Conservation (phyloP, 92 coral and sea anemone species). For the Plumapathes pennacea region DNA sequence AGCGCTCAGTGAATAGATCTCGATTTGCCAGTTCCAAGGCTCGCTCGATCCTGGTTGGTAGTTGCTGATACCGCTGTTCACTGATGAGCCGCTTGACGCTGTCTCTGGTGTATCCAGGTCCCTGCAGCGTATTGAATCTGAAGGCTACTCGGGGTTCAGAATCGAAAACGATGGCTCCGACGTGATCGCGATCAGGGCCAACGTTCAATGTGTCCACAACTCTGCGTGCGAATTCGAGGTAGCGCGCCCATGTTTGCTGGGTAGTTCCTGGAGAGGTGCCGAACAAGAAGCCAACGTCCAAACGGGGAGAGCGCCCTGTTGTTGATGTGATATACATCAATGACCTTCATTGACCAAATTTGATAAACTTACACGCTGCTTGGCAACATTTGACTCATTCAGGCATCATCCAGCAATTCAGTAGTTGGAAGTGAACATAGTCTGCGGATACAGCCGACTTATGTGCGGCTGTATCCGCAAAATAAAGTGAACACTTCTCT, state of each 20-base stretch:
- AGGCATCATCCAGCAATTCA: no score
- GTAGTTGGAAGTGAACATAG: no score
- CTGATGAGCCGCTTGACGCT: conserved; percentile 60
- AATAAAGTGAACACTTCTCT: no score
- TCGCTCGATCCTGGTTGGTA: conserved; percentile 39
- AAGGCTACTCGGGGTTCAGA: conserved; percentile 45
- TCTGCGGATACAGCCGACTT: no score
- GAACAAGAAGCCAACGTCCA: conserved; percentile 62
- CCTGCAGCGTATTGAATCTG: conserved; percentile 47
- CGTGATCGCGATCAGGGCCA: conserved; percentile 52
- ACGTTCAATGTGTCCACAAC: conserved; percentile 55
- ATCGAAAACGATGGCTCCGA: conserved; percentile 59
- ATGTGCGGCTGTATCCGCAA: no score
- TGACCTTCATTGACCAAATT: no score
- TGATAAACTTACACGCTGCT: no score
- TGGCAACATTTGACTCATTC: no score
- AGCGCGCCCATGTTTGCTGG: conserved; percentile 52
- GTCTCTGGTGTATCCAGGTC: conserved; percentile 41
- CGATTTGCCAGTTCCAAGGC: conserved; percentile 45
- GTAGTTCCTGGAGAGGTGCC: conserved; percentile 54
- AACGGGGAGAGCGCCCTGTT: conserved; percentile 43
- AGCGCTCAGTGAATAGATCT: conserved; percentile 34
- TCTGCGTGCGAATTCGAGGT: conserved; percentile 50
- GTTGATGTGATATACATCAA: neutral
- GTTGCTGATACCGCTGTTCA: conserved; percentile 29